Conservation (phyloP, 2,888 invertebrate species). For the Taenaris catops region DNA sequence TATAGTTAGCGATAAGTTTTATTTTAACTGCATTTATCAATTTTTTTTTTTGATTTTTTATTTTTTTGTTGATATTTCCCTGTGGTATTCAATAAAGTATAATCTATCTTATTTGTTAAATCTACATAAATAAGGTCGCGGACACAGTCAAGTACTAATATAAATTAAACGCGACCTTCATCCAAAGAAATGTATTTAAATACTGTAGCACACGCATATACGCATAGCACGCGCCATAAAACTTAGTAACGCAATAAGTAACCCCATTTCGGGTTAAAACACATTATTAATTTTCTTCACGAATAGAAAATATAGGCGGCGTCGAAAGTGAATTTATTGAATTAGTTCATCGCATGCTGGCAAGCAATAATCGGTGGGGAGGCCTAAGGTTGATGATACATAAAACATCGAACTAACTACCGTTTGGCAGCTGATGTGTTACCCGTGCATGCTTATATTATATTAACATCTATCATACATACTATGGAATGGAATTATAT, state of each 20-base stretch:
- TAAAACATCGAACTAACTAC: constrained; percentile 22
- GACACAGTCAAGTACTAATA: no score
- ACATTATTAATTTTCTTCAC: constrained; percentile 21
- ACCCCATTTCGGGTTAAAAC: constrained; percentile 19
- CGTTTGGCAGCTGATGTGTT: constrained; percentile 23
- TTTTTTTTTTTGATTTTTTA: no score
- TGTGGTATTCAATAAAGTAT: no score
- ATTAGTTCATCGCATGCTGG: constrained; percentile 24
- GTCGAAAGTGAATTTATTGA: constrained; percentile 25
- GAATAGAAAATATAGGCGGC: constrained; percentile 17
- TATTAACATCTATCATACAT: no score
- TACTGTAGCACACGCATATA: constrained; percentile 4
- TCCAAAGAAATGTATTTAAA: no score
- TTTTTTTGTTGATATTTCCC: no score
- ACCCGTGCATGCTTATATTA: constrained; percentile 10
- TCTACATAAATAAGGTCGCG: no score
- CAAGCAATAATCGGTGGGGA: constrained; percentile 18
- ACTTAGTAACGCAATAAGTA: constrained; percentile 14
- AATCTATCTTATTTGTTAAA: no score
- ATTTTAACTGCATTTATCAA: no score
- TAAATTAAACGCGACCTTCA: no score
- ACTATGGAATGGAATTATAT: no score
- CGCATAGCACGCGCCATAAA: constrained; percentile 7
- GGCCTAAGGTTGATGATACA: constrained; percentile 17
- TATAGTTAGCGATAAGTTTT: no score